phyloP scores from a whole-genome alignment of 2,888 invertebrate species.

The Ophion obscuratus region DNA sequence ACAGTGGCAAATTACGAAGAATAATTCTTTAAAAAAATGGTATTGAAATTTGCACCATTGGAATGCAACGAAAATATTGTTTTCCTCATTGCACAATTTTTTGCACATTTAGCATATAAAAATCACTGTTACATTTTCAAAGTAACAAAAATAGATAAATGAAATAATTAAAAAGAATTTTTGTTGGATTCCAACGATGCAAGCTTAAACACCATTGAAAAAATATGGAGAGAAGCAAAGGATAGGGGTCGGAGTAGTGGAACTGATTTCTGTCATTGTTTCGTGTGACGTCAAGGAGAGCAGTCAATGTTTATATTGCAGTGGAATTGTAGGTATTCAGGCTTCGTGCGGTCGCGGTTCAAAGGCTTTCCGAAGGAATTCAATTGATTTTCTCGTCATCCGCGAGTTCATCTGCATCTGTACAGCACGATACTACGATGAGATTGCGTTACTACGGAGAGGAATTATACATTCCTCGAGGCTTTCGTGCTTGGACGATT shows the following conservation, averaged over 20 bases:
- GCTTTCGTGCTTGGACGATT: conserved; percentile 69
- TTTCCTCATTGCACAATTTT: too few species aligned
- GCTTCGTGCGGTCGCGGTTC: conserved; percentile 36
- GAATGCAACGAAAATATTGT: too few species aligned
- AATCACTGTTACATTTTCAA: too few species aligned
- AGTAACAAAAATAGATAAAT: too few species aligned
- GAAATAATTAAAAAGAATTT: too few species aligned
- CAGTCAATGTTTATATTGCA: background rate
- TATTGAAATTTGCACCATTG: too few species aligned
- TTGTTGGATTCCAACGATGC: too few species aligned
- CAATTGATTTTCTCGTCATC: conserved; percentile 77
- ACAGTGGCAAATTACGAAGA: too few species aligned
- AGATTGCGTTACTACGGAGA: conserved; percentile 32
- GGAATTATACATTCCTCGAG: conserved; percentile 45
- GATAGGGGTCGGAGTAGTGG: background rate
- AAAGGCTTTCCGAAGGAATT: conserved; percentile 72
- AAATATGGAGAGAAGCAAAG: background rate
- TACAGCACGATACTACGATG: conserved; percentile 11
- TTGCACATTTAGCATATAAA: too few species aligned
- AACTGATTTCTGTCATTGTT: background rate
- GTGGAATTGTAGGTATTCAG: conserved; percentile 14
- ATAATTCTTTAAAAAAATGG: too few species aligned
- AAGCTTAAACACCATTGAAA: too few species aligned
- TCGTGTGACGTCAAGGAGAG: background rate
- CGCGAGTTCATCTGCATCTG: conserved; percentile 67